Base-by-base conservation (phyloP, 2,888 invertebrate genomes). In the Strigamia maritima region DNA sequence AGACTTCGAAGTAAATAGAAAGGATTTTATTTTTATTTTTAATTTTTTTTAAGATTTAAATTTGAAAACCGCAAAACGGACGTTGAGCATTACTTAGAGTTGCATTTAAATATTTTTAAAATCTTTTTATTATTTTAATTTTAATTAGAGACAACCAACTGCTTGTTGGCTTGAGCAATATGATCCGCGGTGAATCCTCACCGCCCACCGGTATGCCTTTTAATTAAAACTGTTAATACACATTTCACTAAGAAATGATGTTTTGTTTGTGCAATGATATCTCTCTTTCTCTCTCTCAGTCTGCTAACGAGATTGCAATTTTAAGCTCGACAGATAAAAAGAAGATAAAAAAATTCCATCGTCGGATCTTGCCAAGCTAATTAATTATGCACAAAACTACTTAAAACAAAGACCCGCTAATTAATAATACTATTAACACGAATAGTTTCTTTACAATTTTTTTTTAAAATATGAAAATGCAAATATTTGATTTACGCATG, bases 1-100 rank as follows among this genome's bases (percentile, higher is more conserved):
- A 80, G 81, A 60, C 81, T 82, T 74, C 80, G 81, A 80, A 82
- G 82, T 82, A 80, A 79, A 28, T 26, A 75, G 19, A 31, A 75
- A 31, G 6, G 0, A 6, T 6, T 35, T 35, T 24, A 12, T 31
- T 28, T 19, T 16, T 22, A 22, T 28, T 19, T 10, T 74, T 16
- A 28, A n/a, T 22, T 24, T 28, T 24, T 28, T 74, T 74, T 4
- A 10, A 49, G 14, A 49, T 49, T 49, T 19, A 60, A n/a, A 60
- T 44, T 44, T 4, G 0, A n/a, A 44, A 44, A 44, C 44, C 44
- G 44, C 44, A 44, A 44, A 44, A 44, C 44, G 44, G 44, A 44
- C 44, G 44, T 44, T 44, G 40, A 40, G 40, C 40, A 40, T 40
- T 40, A 40, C 31, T 31, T 7, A 10, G 35, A 35, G 3, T 35